A percentile compares a stretch with the other conserved stretches of the same genome.
Evolutionary conservation across 1,140 invertebrate genomes (phyloP).

Genomic region (Papilio polytes): DNA sequence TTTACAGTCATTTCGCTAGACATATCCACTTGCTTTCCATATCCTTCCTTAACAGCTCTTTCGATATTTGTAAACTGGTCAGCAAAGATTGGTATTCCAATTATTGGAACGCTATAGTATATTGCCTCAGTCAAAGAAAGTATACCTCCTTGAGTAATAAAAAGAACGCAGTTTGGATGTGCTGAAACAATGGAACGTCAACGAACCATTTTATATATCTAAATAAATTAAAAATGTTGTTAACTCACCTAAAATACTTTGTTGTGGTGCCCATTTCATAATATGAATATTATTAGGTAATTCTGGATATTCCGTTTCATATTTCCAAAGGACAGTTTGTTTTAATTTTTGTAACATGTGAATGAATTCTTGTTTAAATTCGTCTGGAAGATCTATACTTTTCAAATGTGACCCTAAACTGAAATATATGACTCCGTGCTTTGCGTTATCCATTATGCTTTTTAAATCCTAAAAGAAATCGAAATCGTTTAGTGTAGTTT

Average conservation of each 20-base stretch:
- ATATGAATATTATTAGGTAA: slow-evolving; percentile 85
- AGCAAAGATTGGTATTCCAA: slow-evolving; percentile 87
- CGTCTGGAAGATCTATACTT: slow-evolving; percentile 58
- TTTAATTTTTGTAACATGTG: slow-evolving; percentile 74
- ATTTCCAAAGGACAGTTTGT: slow-evolving; percentile 84
- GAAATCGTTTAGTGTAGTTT: background rate
- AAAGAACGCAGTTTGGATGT: slow-evolving; percentile 86
- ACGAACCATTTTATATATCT: background rate
- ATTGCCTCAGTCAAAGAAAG: slow-evolving; percentile 87
- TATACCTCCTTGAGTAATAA: slow-evolving; percentile 89
- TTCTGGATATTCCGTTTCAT: slow-evolving; percentile 73
- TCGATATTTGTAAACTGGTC: slow-evolving; percentile 85
- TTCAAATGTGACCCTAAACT: slow-evolving; percentile 83
- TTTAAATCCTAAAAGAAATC: slow-evolving; percentile 68
- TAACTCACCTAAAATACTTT: slow-evolving; percentile 82
- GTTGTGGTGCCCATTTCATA: slow-evolving; percentile 86
- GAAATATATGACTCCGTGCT: slow-evolving; percentile 83
- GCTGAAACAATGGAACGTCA: slow-evolving; percentile 78
- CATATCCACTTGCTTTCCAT: slow-evolving; percentile 49
- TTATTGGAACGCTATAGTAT: slow-evolving; percentile 86
- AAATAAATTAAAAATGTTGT: slow-evolving; percentile 1
- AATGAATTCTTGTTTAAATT: slow-evolving; percentile 66
- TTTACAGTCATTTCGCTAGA: slow-evolving; percentile 40
- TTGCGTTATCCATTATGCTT: slow-evolving; percentile 78
- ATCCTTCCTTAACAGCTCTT: slow-evolving; percentile 55